A percentile compares a stretch with the other conserved stretches of the same genome.
Conservation (phyloP, 2,113 vertebrate species). For the Gymnogyps californianus region DNA sequence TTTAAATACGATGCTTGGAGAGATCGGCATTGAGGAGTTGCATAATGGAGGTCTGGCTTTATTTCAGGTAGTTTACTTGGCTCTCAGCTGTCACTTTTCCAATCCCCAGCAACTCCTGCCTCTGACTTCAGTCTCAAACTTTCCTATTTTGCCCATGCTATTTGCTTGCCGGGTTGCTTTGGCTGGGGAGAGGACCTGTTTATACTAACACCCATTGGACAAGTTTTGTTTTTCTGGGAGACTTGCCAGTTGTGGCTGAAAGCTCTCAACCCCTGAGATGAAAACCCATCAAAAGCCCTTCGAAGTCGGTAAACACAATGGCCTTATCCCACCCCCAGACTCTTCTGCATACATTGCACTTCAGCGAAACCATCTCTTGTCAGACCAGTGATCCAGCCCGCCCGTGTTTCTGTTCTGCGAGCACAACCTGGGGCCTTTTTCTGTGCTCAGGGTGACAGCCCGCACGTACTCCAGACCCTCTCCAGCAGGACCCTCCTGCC, state of each 20-base stretch:
- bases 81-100: background rate
- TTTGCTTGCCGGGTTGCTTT: background rate
- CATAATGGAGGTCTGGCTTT: background rate
- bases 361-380: background rate
- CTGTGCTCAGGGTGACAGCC: background rate
- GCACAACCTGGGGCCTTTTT: background rate
- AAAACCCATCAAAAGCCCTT: background rate
- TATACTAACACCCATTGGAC: background rate
- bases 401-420: background rate
- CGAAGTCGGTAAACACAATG: background rate
- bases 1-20: background rate
- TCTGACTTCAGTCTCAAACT: background rate
- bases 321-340: background rate
- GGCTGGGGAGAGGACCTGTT: background rate
- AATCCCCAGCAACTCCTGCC: background rate
- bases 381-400: background rate
- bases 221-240: background rate
- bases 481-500: background rate
- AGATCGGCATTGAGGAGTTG: accelerated
- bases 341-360: background rate
- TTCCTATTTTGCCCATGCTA: background rate
- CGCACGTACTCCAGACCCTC: background rate
- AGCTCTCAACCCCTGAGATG: background rate
- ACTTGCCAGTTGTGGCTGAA: background rate
- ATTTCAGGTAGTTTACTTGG: background rate